phyloP scores from a whole-genome alignment of 1,140 invertebrate genomes.

The Solenopsis invicta region DNA sequence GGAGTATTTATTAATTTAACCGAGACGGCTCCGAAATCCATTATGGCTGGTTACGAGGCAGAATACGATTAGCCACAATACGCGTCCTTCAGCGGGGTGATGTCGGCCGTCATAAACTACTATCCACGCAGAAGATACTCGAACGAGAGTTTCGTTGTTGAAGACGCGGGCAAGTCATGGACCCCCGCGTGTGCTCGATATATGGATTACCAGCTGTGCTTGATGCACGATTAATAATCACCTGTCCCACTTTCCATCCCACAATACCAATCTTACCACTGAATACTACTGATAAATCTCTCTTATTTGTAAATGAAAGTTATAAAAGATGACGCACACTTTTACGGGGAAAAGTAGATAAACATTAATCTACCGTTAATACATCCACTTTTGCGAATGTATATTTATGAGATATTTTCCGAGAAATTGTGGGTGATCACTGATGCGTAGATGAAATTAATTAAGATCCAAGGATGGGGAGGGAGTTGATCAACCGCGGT shows the following conservation, averaged over 20 bases:
- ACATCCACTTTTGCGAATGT: background rate
- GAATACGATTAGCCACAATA: slow-evolving; percentile 72
- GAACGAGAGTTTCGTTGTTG: slow-evolving; percentile 46
- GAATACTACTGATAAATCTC: slow-evolving; percentile 5
- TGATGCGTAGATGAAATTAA: slow-evolving; percentile 36
- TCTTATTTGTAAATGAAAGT: slow-evolving; percentile 15
- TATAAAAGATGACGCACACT: background rate
- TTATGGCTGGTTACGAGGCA: slow-evolving; percentile 71
- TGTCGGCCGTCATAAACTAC: slow-evolving; percentile 47
- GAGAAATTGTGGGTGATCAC: background rate
- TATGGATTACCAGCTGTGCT: slow-evolving; percentile 61
- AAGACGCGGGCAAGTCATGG: slow-evolving; percentile 62
- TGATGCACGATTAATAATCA: slow-evolving; percentile 67
- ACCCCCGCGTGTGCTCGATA: slow-evolving; percentile 62
- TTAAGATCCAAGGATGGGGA: slow-evolving; percentile 5
- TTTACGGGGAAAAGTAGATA: background rate
- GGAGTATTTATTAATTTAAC: slow-evolving; percentile 74
- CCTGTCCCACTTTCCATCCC: background rate
- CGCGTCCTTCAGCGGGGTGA: slow-evolving; percentile 31
- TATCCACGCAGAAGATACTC: slow-evolving; percentile 32
- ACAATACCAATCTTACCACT: slow-evolving; percentile 9
- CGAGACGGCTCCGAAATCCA: slow-evolving; percentile 64
- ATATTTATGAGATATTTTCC: background rate
- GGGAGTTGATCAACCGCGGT: slow-evolving; percentile 14
- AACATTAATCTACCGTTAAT: background rate